phyloP scores from a whole-genome alignment of 2,113 vertebrate species.

The Danio rerio region DNA sequence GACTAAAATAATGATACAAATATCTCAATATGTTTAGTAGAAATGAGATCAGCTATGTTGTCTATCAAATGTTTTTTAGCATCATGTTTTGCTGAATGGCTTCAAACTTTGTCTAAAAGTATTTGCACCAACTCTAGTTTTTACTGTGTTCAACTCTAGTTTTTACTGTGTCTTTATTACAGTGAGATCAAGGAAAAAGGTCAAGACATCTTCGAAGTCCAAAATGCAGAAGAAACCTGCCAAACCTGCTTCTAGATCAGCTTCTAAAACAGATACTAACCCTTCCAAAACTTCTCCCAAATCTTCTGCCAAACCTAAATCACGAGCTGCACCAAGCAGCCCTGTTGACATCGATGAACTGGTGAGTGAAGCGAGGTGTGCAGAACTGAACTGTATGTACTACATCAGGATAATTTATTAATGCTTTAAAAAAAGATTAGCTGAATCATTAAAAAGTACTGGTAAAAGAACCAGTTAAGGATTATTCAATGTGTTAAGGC shows the following conservation, averaged over 20 bases:
- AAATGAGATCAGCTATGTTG: neutral
- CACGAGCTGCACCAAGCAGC: constrained; percentile 69
- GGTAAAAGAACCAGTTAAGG: neutral
- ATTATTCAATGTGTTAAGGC: neutral
- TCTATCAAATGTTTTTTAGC: neutral
- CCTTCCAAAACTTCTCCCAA: constrained; percentile 40
- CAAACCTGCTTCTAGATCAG: constrained; percentile 57
- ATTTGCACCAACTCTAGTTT: neutral
- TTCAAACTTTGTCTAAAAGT: neutral
- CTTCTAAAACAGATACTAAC: constrained; percentile 55
- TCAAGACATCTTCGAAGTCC: constrained; percentile 71
- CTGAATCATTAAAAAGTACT: constrained; percentile 1
- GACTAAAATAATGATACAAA: too few relatives aligned
- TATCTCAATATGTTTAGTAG: neutral
- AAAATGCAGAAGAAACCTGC: constrained; percentile 75
- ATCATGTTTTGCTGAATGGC: neutral
- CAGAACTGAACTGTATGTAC: neutral
- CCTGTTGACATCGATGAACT: constrained; percentile 92
- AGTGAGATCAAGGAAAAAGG: constrained; percentile 91
- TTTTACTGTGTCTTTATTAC: constrained; percentile 53
- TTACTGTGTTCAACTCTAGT: neutral
- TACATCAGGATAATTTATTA: too few relatives aligned
- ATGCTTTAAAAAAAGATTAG: neutral
- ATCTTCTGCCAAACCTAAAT: constrained; percentile 65
- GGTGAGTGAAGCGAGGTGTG: constrained; percentile 76